Evolutionary conservation across 2,888 invertebrate genomes (phyloP), one percentile per base, ranked within the genome.

Genomic region (Pseudanteris insignis): DNA sequence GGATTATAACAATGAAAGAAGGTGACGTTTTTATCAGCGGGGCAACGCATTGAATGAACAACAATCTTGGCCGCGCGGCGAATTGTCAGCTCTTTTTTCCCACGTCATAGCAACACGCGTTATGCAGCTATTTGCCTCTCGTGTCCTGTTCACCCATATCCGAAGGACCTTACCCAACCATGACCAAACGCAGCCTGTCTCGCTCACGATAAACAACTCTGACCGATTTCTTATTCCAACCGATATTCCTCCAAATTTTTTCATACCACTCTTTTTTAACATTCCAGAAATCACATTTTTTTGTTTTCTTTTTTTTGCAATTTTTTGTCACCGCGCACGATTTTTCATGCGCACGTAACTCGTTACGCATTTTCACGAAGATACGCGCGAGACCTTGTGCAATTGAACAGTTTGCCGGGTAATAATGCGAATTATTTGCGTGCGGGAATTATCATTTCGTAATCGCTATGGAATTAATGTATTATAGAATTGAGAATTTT

Each of bases 81-180:
- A 61, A 61, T 54, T 54, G 59, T 59, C 55, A 41, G 61, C 48
- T 50, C 50, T 66, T 67, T 70, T 70, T 72, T 74, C 71, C 64
- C 70, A 72, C 73, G 69, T 74, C 70, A 70, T 65, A 66, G 66
- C 62, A 24, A 41, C 60, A 66, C 47, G 63, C 66, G 63, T 48
- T 46, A 53, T 50, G 33, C 44, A 57, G 53, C 67, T 69, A 71
- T 68, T 74, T 73, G 74, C 73, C 74, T 76, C 67, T 70, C 71
- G 69, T 73, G 74, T 77, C 74, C 73, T 76, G 75, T 74, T 77
- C 76, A 76, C 72, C 76, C 73, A 76, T 76, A 76, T 77, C 73
- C 70, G 75, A 77, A 77, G 75, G 77, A 73, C 72, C 72, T 72
- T 69, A 74, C 65, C 75, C 72, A 76, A 76, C 71, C 77, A 75